A percentile compares a stretch with the other conserved stretches of the same genome.
These are phyloP conservation scores for Mimachlamys varia DNA, from an alignment of 2,888 invertebrate species.

Conservation along the genomic window DNA sequence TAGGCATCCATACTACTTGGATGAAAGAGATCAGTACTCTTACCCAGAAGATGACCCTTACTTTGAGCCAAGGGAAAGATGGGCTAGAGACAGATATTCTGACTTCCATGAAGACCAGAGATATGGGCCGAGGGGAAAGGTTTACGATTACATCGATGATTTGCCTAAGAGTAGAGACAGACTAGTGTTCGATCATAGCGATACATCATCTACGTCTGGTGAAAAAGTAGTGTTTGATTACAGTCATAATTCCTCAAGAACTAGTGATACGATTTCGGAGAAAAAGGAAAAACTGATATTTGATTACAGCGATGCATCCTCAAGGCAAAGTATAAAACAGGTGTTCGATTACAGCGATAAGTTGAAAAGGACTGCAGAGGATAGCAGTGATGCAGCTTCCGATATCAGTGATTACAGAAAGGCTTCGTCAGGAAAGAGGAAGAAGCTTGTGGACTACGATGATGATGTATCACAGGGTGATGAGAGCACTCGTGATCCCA, in stretches of 20 bases:
- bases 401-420: neutral
- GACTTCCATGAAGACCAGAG: neutral
- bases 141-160: neutral
- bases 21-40: neutral
- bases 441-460: too few relatives aligned
- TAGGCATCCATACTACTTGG: neutral
- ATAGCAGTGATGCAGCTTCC: neutral
- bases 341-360: neutral
- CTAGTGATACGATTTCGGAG: too few relatives aligned
- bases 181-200: neutral
- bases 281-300: too few relatives aligned
- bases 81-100: neutral
- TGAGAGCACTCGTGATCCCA: too few relatives aligned
- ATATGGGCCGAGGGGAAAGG: neutral
- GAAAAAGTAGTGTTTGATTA: neutral
- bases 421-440: too few relatives aligned
- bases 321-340: neutral
- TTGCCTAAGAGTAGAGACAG: too few relatives aligned
- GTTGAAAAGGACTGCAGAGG: neutral
- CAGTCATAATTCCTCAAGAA: neutral
- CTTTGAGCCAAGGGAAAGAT: neutral
- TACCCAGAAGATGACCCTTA: neutral
- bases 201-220: neutral
- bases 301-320: too few relatives aligned
- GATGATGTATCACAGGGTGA: too few relatives aligned